These are phyloP conservation scores for Phaetusa simplex DNA, from an alignment of 2,113 vertebrate species.

Conservation along the genomic window DNA sequence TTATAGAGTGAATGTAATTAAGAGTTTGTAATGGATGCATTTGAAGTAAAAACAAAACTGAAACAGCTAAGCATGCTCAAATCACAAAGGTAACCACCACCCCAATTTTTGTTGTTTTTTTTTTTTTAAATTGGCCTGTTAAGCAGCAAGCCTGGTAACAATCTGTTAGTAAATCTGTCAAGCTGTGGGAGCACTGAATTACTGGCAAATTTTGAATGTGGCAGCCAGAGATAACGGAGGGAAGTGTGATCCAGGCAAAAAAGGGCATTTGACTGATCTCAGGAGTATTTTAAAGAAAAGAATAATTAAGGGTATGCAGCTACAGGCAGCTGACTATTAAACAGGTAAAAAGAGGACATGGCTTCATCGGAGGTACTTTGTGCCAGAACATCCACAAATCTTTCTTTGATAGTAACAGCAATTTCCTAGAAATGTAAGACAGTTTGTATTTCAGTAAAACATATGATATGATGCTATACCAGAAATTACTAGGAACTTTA, in stretches of 20 bases:
- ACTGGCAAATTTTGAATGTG: conserved; percentile 25
- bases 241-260: conserved; percentile 22
- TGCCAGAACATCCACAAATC: not conserved
- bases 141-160: conserved; percentile 46
- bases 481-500: not conserved
- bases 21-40: not conserved
- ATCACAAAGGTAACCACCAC: conserved; percentile 28
- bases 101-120: not conserved
- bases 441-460: not conserved
- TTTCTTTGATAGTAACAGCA: not conserved
- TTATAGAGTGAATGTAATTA: not conserved
- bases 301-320: not conserved
- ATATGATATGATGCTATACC: not conserved
- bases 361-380: not conserved
- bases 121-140: not conserved
- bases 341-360: not conserved
- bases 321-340: not conserved
- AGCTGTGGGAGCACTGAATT: conserved; percentile 37
- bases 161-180: conserved; percentile 64
- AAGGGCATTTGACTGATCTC: conserved; percentile 26
- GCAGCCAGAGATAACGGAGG: not conserved
- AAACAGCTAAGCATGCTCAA: not conserved
- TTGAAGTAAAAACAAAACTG: not conserved
- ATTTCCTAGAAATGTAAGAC: not conserved
- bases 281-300: conserved; percentile 24